Evolutionary conservation across 2,797 vertebrate genomes (phyloP).

Genomic region (Aldrovandia affinis): DNA sequence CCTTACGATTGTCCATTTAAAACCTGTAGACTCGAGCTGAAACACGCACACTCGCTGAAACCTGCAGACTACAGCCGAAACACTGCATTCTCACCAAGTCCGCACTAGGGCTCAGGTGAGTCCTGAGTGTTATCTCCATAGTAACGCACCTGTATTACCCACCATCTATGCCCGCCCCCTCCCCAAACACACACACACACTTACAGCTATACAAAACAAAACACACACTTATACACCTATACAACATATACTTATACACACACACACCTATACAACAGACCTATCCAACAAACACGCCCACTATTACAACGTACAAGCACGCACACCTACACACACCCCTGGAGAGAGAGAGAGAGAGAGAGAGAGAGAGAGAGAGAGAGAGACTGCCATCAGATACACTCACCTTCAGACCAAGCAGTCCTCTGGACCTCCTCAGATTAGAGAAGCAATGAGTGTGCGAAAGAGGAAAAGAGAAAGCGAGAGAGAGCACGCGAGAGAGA

Average conservation of each 20-base stretch:
- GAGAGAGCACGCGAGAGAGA: conserved; percentile 39
- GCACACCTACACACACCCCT: background rate
- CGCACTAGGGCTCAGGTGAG: background rate
- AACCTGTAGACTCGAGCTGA: background rate
- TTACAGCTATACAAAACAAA: no score
- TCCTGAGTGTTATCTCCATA: background rate
- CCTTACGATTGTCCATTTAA: background rate
- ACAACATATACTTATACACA: conserved; percentile 25
- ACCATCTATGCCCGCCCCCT: background rate
- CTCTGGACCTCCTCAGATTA: conserved; percentile 50
- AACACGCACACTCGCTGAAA: no score
- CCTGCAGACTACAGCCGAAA: background rate
- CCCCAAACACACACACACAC: conserved; percentile 41
- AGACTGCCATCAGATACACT: conserved; percentile 56
- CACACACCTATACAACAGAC: background rate
- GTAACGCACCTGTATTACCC: background rate
- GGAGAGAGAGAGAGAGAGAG: conserved; percentile 25
- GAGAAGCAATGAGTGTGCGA: conserved; percentile 33
- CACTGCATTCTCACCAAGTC: background rate
- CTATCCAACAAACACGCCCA: background rate
- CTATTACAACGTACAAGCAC: background rate
- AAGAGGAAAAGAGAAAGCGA: conserved; percentile 35
- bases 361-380: conserved; percentile 38
- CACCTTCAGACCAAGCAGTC: conserved; percentile 66
- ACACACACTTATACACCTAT: background rate